Percentiles rank a stretch among this genome's conserved stretches.
Conservation (phyloP, 1,140 invertebrate genomes). For the Propsilocerus akamusi region DNA sequence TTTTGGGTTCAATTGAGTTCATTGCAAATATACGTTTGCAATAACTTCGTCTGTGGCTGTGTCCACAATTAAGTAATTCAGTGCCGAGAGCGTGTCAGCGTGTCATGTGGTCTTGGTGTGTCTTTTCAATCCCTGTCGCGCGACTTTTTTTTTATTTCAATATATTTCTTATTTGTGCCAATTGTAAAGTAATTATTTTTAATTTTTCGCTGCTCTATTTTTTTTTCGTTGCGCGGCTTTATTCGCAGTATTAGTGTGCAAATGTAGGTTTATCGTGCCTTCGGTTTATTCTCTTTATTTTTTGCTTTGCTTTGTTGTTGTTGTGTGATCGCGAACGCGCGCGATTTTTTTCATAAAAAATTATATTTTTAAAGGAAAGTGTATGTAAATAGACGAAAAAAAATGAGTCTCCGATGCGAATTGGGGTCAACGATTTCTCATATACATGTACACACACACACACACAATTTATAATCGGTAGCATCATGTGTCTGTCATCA, state of each 20-base stretch:
- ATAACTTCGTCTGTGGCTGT: background rate
- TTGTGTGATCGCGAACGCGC: background rate
- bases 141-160: no score
- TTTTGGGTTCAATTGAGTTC: background rate
- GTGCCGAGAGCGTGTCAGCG: no score
- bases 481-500: no score
- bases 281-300: no score
- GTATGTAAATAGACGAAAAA: constrained; percentile 3
- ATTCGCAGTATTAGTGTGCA: background rate
- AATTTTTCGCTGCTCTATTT: background rate
- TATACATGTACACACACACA: no score
- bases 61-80: constrained; percentile 3
- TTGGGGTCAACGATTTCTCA: constrained; percentile 3
- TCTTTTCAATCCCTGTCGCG: background rate
- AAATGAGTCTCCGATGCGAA: no score
- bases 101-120: background rate
- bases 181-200: constrained; percentile 4
- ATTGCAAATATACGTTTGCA: constrained; percentile 3
- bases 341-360: no score
- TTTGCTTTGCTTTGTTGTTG: no score
- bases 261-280: constrained; percentile 3
- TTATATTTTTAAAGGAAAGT: constrained; percentile 1
- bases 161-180: background rate
- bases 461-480: no score
- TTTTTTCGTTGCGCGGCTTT: background rate